Percentiles rank a stretch among this genome's conserved stretches.
phyloP scores from a whole-genome alignment of 92 coral and sea anemone genomes.

The Epizoanthus ramosus region DNA sequence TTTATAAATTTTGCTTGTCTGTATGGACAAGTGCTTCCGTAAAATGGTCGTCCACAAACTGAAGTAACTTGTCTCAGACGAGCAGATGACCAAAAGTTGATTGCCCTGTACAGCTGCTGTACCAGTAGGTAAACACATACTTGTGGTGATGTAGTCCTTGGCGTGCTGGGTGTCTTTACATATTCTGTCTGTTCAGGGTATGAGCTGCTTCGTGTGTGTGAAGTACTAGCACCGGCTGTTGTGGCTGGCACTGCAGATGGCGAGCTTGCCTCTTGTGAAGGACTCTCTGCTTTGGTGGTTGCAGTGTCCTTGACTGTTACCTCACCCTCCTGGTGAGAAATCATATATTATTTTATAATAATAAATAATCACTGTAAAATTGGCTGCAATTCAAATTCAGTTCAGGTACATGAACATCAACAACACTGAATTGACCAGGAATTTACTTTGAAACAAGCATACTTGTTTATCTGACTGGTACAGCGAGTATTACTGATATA shows the following conservation, averaged over 20 bases:
- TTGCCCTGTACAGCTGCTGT: neutral
- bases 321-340: slow-evolving; percentile 41
- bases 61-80: neutral
- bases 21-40: too few species aligned
- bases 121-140: neutral
- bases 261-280: slow-evolving; percentile 45
- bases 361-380: neutral
- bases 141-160: slow-evolving; percentile 2
- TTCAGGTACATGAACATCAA: too few species aligned
- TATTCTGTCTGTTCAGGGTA: slow-evolving; percentile 50
- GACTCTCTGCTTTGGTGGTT: slow-evolving; percentile 50
- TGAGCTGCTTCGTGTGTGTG: slow-evolving; percentile 58
- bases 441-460: too few species aligned
- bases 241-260: slow-evolving; percentile 13
- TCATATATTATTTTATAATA: too few species aligned
- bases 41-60: too few species aligned
- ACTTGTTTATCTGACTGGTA: too few species aligned
- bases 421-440: too few species aligned
- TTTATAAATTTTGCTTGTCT: too few species aligned
- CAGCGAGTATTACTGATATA: too few species aligned
- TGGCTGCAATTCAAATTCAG: neutral
- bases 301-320: slow-evolving; percentile 23
- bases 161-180: slow-evolving; percentile 19
- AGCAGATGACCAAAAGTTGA: too few species aligned
- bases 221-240: slow-evolving; percentile 7